Base-by-base conservation (phyloP, 2,888 invertebrate species). In the Trachelus stipa region DNA sequence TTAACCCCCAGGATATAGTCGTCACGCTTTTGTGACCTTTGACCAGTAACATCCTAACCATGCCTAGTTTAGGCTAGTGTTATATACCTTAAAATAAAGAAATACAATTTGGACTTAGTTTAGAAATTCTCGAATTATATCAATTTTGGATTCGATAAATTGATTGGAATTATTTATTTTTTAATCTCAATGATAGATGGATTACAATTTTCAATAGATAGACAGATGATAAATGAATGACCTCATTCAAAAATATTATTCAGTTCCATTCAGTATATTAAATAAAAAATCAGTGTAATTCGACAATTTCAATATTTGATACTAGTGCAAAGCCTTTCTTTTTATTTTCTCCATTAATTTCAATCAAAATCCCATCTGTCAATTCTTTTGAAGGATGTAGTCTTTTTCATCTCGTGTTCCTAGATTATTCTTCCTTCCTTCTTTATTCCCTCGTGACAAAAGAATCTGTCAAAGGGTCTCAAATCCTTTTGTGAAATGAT, bases 11-110 rank as follows among this genome's bases (percentile, higher is more conserved):
- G 85, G 83, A 86, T 83, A 80, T 81, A 86, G 87, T 87, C 87
- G 86, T 88, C 87, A 86, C 87, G 86, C 87, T 85, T 83, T 87
- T 85, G 83, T 81, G 85, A 83, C 83, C 83, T 79, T 78, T 80
- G 79, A 80, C 79, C 80, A 76, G 74, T 77, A 73, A n/a, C n/a
- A 73, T 76, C 69, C 30, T 77, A 69, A 34, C 73, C 56, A 68
- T 31, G 69, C 56, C 68, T 68, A 23, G 56, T 56, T 6, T 56
- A 40, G 4, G 15, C 6, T 12, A 15, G 15, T 15, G 15, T 1
- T 56, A 6, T 56, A 56, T 56, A 56, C 56, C 9, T 9, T 23
- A 56, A 9, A 23, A 56, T 23, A 23, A 56, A 56, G 56, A 56
- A 23, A 56, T 23, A 0, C 2, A 56, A 56, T 23, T 56, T 23